Evolutionary conservation across 2,113 vertebrate genomes (phyloP), one percentile per base, ranked within the genome.

Genomic region (Garra rufa): DNA sequence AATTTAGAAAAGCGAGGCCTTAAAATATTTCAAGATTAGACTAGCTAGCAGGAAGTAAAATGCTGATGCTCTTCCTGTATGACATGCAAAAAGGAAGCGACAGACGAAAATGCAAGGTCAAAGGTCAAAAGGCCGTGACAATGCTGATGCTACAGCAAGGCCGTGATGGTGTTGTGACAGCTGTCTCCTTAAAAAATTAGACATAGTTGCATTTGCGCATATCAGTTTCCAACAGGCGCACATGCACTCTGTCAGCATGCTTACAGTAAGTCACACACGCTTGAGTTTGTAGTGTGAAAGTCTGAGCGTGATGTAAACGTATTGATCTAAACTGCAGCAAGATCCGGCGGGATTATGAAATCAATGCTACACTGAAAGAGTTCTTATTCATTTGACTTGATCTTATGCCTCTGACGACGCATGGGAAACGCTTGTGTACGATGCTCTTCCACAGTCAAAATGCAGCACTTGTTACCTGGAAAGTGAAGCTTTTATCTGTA

Each of bases 321-420:
- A 80, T 80, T 48, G 77, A 80, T 80, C 61, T 65, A 46, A 80
- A 67, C 41, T 80, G 43, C 77, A 80, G 77, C n/a, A 79, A 43
- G 77, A 80, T 67, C 77, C 59, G 6, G 77, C 41, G 41, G 77
- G 77, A 80, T 80, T 80, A 80, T 65, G 24, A 80, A 30, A 80
- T 80, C 77, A 67, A 80, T 80, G 59, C 43, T 30, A 67, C 59
- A 80, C 77, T 80, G 77, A 80, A 80, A 67, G 77, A 67, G 59
- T 80, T 80, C 77, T 80, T 80, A 65, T 63, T 80, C 59, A 65
- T 80, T 80, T 67, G 61, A 80, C 77, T 80, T 80, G 41, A 80
- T 80, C 77, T 65, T 34, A n/a, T 63, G 59, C 38, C 43, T 14
- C 59, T 48, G 59, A 65, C 41, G 8, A 48, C 17, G 15, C 43